Evolutionary conservation across 1,140 invertebrate genomes (phyloP), one percentile per base, ranked within the genome.

Genomic region (Bemisia tabaci): DNA sequence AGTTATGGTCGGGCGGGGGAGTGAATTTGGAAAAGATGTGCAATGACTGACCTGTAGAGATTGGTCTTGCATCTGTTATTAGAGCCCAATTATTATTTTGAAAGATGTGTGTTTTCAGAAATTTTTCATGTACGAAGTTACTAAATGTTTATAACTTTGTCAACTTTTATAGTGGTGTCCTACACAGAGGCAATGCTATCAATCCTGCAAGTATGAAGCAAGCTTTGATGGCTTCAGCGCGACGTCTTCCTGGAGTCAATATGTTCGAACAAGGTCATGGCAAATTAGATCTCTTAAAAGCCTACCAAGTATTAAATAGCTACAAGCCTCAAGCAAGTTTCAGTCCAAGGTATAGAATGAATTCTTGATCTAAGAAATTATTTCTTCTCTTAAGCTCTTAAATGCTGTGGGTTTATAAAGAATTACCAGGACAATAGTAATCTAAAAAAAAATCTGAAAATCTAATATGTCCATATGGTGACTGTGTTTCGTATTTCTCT

Each of bases 211-310:
- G 91, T 58, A 91, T 98, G 79, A 97, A 97, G 75, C 95, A 98
- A 79, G 91, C 93, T 1, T 78, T 98, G 2, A 87, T 95, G 78
- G 86, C 87, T 61, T 94, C 94, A 0, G 94, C 95, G 0, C 79
- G 87, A 59, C 79, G 92, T 61, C 79, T 98, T 33, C 85, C 89
- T 1, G 87, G 88, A 24, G 86, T 92, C 33, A 92, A 92, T 72
- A 97, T 98, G 89, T 97, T 97, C 79, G 95, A 98, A 76, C 95
- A 98, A 79, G 95, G 95, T 1, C 89, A 91, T 73, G 95, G 95
- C 65, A 94, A 94, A 79, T 79, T 98, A 25, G 92, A 97, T 78
- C 81, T 97, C 22, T 79, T 95, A 11, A 86, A 86, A 72, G 92
- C 92, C 22, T 92, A 89, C 76, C 87, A 92, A 77, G 83, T 90